phyloP scores from a whole-genome alignment of 2,888 invertebrate species.

The Isoperla grammatica region DNA sequence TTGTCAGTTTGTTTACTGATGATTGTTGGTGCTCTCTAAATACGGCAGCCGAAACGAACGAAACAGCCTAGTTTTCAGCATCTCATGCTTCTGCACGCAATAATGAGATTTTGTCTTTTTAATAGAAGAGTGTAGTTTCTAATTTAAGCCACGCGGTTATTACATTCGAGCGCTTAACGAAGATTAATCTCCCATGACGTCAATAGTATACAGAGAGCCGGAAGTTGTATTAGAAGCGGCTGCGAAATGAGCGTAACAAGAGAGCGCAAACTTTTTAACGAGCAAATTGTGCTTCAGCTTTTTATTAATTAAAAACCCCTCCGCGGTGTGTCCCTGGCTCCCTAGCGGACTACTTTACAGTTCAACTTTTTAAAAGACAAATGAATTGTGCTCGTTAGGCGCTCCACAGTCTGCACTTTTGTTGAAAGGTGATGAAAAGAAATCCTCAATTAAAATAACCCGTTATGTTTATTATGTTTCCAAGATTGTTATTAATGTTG shows the following conservation, averaged over 20 bases:
- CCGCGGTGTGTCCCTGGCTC: background rate
- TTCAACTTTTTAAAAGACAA: constrained; percentile 25
- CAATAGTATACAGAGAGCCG: constrained; percentile 23
- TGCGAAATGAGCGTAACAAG: constrained; percentile 20
- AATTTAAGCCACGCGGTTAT: constrained; percentile 27
- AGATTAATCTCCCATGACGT: constrained; percentile 29
- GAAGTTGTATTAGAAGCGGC: constrained; percentile 25
- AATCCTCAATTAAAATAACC: background rate
- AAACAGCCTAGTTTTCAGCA: too few relatives aligned
- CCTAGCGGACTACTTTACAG: constrained; percentile 18
- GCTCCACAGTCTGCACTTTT: constrained; percentile 23
- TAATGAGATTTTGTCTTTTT: too few relatives aligned
- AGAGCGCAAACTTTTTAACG: constrained; percentile 32
- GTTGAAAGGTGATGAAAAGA: constrained; percentile 16
- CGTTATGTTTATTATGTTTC: too few relatives aligned
- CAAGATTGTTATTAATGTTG: too few relatives aligned
- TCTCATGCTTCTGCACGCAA: too few relatives aligned
- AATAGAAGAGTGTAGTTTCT: background rate
- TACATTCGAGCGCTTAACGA: constrained; percentile 26
- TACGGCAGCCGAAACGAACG: too few relatives aligned
- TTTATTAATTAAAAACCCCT: constrained; percentile 36
- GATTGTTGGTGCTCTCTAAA: too few relatives aligned
- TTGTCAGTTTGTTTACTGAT: too few relatives aligned
- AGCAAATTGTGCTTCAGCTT: constrained; percentile 36
- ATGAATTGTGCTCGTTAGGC: constrained; percentile 27